Base-by-base conservation (phyloP, 2,113 vertebrate genomes). In the Bucco capensis region DNA sequence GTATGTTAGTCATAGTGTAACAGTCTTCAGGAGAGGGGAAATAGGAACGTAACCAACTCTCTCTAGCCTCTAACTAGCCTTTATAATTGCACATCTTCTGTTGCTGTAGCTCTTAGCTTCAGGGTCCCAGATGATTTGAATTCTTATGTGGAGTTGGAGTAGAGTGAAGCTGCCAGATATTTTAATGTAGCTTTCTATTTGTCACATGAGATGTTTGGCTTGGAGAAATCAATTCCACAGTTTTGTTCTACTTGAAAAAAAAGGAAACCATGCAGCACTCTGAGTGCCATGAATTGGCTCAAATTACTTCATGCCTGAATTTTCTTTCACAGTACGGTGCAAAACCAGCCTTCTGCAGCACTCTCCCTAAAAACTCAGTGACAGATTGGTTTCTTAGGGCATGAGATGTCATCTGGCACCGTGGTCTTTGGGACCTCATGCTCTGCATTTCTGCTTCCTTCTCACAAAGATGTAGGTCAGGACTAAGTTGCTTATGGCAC, bases 151-250 rank as follows among this genome's bases (percentile, higher is more conserved):
- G 71, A 91, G 47, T 14, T 31, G 16, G 57, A 93, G 86, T 53
- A 81, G 66, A 90, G 50, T 14, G 53, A 86, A 82, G 69, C 77
- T 84, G 86, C 57, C 65, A 61, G 76, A 54, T 84, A 75, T 72
- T 90, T 84, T 67, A 81, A 56, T 49, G 73, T 74, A 49, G 77
- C 40, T 90, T 80, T 88, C 3, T 75, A 31, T 92, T 94, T 90
- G 73, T 90, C 72, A 88, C 86, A 56, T 37, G 85, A 86, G 61
- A 37, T 30, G 35, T 76, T 90, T 86, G 92, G 54, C 80, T 90
- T 16, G 1, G 66, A 78, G 61, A 81, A 81, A 81, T 71, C 0
- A 2, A 88, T 94, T 49, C 83, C 56, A 35, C 3, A 1, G n/a
- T 66, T 74, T 62, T 73, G 60, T 92, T 79, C 85, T 30, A 62